phyloP scores from a whole-genome alignment of 2,888 invertebrate species.

The Seira musarum region DNA sequence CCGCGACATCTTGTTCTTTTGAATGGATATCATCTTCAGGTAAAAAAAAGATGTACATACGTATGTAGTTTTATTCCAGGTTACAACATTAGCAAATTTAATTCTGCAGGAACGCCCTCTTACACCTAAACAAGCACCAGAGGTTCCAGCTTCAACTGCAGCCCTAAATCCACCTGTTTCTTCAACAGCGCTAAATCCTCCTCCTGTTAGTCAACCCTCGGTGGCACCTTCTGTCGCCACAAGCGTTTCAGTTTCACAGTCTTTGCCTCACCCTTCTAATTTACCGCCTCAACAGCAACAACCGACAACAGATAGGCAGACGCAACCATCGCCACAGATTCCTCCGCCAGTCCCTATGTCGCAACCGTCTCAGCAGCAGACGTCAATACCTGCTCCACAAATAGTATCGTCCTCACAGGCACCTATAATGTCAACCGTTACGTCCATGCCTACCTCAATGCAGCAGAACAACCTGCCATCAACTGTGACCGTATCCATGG shows the following conservation, averaged over 20 bases:
- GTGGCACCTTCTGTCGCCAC: conserved; percentile 45
- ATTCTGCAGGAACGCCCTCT: conserved; percentile 60
- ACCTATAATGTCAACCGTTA: conserved; percentile 44
- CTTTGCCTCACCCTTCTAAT: conserved; percentile 34
- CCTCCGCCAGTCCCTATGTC: conserved; percentile 38
- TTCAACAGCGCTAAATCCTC: conserved; percentile 39
- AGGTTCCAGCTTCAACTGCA: conserved; percentile 13
- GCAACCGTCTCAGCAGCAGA: conserved; percentile 37
- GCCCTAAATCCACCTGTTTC: conserved; percentile 48
- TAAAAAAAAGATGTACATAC: conserved; percentile 71
- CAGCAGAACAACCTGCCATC: conserved; percentile 39
- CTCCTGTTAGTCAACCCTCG: conserved; percentile 31
- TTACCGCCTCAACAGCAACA: conserved; percentile 22
- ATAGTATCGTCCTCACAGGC: conserved; percentile 70
- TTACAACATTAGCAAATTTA: neutral
- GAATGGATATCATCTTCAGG: conserved; percentile 78
- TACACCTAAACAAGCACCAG: conserved; percentile 60
- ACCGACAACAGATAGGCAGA: conserved; percentile 5
- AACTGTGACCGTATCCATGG: conserved; percentile 32
- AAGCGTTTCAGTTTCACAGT: conserved; percentile 21
- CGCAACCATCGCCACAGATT: conserved; percentile 62
- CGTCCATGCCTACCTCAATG: conserved; percentile 45
- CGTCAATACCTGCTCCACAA: conserved; percentile 72
- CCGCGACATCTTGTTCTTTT: conserved; percentile 85
- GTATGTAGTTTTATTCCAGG: conserved; percentile 28